These are phyloP conservation scores for Pachliopta kotzebuea DNA, from an alignment of 2,888 invertebrate genomes.

Conservation along the genomic window DNA sequence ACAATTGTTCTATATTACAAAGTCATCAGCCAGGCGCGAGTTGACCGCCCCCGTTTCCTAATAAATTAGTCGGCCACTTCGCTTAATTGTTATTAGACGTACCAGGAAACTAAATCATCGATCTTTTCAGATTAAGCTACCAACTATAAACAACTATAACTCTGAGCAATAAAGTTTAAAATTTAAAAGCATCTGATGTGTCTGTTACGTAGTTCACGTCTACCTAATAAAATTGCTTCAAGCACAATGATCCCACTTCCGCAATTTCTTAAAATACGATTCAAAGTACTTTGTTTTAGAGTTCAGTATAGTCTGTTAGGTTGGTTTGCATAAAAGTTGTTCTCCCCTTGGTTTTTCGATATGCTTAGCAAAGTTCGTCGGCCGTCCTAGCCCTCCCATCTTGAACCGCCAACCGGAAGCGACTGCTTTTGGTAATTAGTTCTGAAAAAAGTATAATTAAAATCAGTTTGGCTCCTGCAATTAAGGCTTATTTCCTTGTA, in stretches of 20 bases:
- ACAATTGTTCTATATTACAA: conserved; percentile 32
- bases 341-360: conserved; percentile 37
- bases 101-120: conserved; percentile 68
- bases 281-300: conserved; percentile 39
- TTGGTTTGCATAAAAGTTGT: conserved; percentile 42
- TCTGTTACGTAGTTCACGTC: conserved; percentile 47
- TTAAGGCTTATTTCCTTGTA: conserved; percentile 29
- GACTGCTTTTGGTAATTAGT: conserved; percentile 69
- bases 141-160: conserved; percentile 36
- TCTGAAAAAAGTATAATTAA: conserved; percentile 47
- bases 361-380: conserved; percentile 63
- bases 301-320: conserved; percentile 39
- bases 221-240: conserved; percentile 60
- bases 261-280: conserved; percentile 41
- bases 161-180: conserved; percentile 34
- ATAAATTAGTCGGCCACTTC: conserved; percentile 69
- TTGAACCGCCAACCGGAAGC: conserved; percentile 49
- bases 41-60: conserved; percentile 63
- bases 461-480: conserved; percentile 17
- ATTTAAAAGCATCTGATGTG: conserved; percentile 31
- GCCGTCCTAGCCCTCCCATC: conserved; percentile 70
- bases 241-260: conserved; percentile 75
- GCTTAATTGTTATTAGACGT: conserved; percentile 70
- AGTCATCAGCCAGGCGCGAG: conserved; percentile 51
- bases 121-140: conserved; percentile 44